Evolutionary conservation across 2,888 invertebrate species (phyloP).

Genomic region (Andrena praecox): DNA sequence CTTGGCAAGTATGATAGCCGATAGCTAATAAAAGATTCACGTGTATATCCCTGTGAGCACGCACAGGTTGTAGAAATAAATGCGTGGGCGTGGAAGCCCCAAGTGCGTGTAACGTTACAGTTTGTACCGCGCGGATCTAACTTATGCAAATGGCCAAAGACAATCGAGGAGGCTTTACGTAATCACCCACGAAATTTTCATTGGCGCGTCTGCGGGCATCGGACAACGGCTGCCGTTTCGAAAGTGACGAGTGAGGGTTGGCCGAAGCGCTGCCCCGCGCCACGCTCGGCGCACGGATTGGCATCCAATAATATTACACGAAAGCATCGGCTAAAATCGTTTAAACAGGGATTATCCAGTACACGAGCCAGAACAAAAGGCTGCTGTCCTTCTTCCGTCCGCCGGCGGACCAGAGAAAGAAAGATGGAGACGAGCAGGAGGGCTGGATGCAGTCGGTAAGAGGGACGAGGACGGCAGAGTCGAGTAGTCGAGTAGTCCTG

Average conservation of each 20-base stretch:
- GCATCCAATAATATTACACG: slow-evolving; percentile 29
- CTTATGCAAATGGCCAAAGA: not conserved
- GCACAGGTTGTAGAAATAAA: no score
- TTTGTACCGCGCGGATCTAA: not conserved
- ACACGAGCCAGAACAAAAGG: slow-evolving; percentile 70
- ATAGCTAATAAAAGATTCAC: no score
- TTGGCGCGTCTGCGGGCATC: slow-evolving; percentile 17
- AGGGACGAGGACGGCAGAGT: slow-evolving; percentile 24
- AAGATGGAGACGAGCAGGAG: not conserved
- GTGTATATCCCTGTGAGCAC: no score
- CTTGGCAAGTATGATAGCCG: no score
- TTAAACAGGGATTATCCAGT: slow-evolving; percentile 63
- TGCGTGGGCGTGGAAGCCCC: no score
- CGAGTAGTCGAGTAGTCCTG: slow-evolving; percentile 16
- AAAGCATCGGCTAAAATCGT: slow-evolving; percentile 56
- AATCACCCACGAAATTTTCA: slow-evolving; percentile 11
- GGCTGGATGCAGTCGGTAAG: not conserved
- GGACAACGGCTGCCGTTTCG: slow-evolving; percentile 3
- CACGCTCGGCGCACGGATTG: slow-evolving; percentile 9
- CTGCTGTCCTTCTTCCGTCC: slow-evolving; percentile 38
- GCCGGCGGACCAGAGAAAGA: slow-evolving; percentile 16
- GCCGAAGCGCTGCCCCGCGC: not conserved
- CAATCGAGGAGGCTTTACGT: not conserved
- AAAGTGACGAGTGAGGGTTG: not conserved
- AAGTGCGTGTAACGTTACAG: not conserved